Evolutionary conservation across 2,888 invertebrate genomes (phyloP), one percentile per base, ranked within the genome.

Genomic region (Amphipoea lucens): DNA sequence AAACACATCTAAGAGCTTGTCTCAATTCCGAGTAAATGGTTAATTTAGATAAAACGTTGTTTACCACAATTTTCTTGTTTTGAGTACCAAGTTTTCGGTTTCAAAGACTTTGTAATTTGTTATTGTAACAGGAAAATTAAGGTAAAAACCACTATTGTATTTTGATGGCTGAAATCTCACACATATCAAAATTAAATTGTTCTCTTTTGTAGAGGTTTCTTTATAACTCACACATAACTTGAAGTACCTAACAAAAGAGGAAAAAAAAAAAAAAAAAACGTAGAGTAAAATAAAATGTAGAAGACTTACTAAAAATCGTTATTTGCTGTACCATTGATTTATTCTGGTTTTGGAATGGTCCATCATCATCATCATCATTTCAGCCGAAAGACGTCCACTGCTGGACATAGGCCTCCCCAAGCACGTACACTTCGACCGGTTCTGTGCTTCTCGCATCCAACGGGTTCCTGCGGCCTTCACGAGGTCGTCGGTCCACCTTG

Each of bases 81-180:
- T 76, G 29, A 82, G 69, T 51, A 48, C 51, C n/a, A 62, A 51
- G 78, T 54, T 29, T 81, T 78, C 45, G 4, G 5, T 83, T 70
- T 70, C 81, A 78, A 78, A 66, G 69, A 36, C 48, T 57, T 20
- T 14, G 20, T 69, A 51, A 65, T 83, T 70, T 83, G 42, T 60
- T 17, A 36, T 48, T 14, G 17, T 45, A 29, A 51, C 40, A 54
- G 23, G 51, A 70, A 70, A 66, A 66, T 83, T 17, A 40, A 20
- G 45, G 42, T 51, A 23, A 40, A 76, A 62, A 62, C 60, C 60
- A 62, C 70, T 66, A 45, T 70, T 66, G 51, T 54, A 20, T 60
- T 81, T 40, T 66, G 57, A 66, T 36, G 45, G 5, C 7, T 48
- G n/a, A 70, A 70, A n/a, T 51, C 48, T 83, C 65, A 60, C 5